Percentiles rank a stretch among this genome's conserved stretches.
Evolutionary conservation across 2,797 vertebrate genomes (phyloP).

Genomic region (Tapera naevia): DNA sequence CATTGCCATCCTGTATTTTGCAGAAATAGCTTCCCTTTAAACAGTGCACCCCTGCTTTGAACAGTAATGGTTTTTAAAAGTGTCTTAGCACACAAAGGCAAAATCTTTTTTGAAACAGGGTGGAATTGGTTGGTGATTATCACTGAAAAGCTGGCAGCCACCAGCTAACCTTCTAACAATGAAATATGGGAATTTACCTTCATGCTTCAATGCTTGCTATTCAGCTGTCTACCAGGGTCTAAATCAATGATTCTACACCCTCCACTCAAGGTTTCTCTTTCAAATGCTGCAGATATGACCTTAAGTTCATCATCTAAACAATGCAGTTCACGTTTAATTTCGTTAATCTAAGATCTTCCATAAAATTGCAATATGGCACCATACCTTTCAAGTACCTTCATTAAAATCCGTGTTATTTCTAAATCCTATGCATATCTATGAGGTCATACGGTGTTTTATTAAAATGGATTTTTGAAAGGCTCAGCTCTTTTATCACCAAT

Average conservation of each 20-base stretch:
- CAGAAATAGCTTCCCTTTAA: conserved; percentile 56
- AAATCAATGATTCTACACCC: conserved; percentile 93
- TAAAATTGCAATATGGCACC: conserved; percentile 70
- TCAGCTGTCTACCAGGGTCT: conserved; percentile 87
- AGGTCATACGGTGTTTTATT: conserved; percentile 53
- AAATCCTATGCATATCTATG: conserved; percentile 72
- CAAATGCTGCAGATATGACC: conserved; percentile 81
- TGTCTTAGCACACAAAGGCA: conserved; percentile 72
- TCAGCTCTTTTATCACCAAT: conserved; percentile 54
- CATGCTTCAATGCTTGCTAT: conserved; percentile 88
- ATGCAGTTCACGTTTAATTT: conserved; percentile 75
- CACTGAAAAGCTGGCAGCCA: conserved; percentile 82
- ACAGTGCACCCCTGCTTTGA: conserved; percentile 46
- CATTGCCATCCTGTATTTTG: not conserved
- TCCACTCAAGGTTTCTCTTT: conserved; percentile 89
- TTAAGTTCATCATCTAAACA: conserved; percentile 73
- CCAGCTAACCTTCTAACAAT: conserved; percentile 89
- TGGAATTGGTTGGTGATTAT: conserved; percentile 89
- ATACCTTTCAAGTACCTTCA: conserved; percentile 67
- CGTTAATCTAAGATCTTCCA: conserved; percentile 75
- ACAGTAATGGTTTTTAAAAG: conserved; percentile 66
- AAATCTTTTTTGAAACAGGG: conserved; percentile 84
- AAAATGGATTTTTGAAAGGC: conserved; percentile 51
- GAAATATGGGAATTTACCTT: conserved; percentile 99
- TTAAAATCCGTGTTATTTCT: conserved; percentile 66